phyloP scores from a whole-genome alignment of 2,113 vertebrate genomes.

The Motacilla tschutschensis region DNA sequence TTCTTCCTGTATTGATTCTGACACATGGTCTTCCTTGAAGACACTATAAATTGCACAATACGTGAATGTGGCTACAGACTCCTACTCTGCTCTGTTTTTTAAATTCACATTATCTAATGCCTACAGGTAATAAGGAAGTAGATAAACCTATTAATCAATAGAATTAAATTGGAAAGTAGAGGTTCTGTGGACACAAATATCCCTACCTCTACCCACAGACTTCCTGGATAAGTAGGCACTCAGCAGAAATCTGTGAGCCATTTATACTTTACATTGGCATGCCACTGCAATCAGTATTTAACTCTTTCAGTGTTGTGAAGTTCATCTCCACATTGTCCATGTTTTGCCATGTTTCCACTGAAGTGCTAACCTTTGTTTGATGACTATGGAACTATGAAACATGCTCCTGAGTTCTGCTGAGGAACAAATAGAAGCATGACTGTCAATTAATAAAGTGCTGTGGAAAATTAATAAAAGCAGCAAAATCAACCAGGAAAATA shows the following conservation, averaged over 20 bases:
- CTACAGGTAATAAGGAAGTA: constrained; percentile 24
- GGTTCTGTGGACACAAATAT: constrained; percentile 22
- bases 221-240: constrained; percentile 2
- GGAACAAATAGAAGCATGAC: not conserved
- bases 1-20: not conserved
- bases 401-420: not conserved
- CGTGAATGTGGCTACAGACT: not conserved
- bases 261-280: not conserved
- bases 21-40: not conserved
- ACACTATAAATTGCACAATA: not conserved
- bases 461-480: not conserved
- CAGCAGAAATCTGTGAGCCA: not conserved
- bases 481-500: not conserved
- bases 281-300: not conserved
- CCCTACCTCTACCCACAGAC: not conserved
- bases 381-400: not conserved
- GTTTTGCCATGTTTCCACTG: not conserved
- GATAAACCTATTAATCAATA: constrained; percentile 49
- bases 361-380: not conserved
- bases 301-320: not conserved
- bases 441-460: not conserved
- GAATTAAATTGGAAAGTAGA: constrained; percentile 31
- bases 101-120: constrained; percentile 24
- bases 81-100: not conserved
- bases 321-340: not conserved